Evolutionary conservation across 2,113 vertebrate genomes (phyloP), one percentile per base, ranked within the genome.

Genomic region (Grammomys surdaster): DNA sequence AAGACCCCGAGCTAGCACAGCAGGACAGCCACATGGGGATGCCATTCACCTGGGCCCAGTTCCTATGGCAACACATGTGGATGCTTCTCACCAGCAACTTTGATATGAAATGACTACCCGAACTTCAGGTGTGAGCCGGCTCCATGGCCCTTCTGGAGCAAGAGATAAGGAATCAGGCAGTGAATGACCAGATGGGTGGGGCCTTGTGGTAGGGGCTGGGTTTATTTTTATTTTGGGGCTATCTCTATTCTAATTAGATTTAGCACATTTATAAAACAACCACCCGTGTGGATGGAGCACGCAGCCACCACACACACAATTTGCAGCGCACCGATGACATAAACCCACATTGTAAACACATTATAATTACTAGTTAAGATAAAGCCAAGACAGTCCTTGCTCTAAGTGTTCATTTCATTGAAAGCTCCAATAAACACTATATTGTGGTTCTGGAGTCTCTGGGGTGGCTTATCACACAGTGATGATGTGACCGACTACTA

Each of bases 261-360:
- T 65, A 95, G 90, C 90, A 91, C 86, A 76, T 90, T 95, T 95
- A 78, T 94, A 87, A 96, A 97, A 88, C 75, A 95, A 88, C 72
- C 90, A 77, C 46, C 46, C 96, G n/a, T 73, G 70, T 65, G 81
- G 89, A 76, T 85, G 63, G 91, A 95, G n/a, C 48, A 80, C 56
- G 48, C 90, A 81, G 28, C 43, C 88, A 89, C 82, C 70, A 54
- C 40, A 51, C 69, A 89, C 73, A 69, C 92, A 81, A 81, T 90
- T 88, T 91, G 63, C 77, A 6, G 31, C 24, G 75, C 75, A 13
- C 86, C 93, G 60, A 5, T 85, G 94, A 90, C 93, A 94, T 65
- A 81, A 94, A 93, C 95, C 81, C 89, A 94, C 92, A 76, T 43
- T 84, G 90, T 94, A 94, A 96, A 96, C 91, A 96, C 94, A 70